Percentiles rank a stretch among this genome's conserved stretches.
Conservation (phyloP, 2,113 vertebrate genomes). For the Brienomyrus longianalis region DNA sequence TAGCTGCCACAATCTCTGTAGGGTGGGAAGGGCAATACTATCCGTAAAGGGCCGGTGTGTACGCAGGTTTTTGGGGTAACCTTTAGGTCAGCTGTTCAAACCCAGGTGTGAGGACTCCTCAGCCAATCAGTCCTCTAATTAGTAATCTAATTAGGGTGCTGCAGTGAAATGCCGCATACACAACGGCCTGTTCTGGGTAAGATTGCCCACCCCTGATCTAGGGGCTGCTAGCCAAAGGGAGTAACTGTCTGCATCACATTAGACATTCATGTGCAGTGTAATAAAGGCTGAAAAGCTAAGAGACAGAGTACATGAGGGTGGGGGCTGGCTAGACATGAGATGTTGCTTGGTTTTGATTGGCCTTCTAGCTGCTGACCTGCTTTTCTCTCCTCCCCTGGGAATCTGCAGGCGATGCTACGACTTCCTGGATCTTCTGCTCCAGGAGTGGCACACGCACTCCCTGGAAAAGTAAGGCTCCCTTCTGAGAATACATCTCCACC, state of each 20-base stretch:
- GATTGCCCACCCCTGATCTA: not conserved
- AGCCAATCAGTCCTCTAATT: too few species aligned
- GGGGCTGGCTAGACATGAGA: not conserved
- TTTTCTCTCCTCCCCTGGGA: not conserved
- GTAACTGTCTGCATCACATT: not conserved
- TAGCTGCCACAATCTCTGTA: not conserved
- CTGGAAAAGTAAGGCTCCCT: slow-evolving; percentile 72
- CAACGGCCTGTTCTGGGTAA: too few species aligned
- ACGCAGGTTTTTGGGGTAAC: too few species aligned
- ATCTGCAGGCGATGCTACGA: slow-evolving; percentile 78
- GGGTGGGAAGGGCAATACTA: too few species aligned
- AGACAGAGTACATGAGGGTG: not conserved
- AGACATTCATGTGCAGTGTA: not conserved
- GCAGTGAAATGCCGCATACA: too few species aligned
- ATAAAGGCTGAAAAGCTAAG: not conserved
- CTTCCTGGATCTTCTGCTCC: slow-evolving; percentile 82
- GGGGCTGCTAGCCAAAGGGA: not conserved
- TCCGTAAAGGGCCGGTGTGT: too few species aligned
- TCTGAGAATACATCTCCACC: not conserved
- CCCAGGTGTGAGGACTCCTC: too few species aligned
- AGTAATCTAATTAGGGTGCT: too few species aligned
- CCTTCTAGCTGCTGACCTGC: not conserved
- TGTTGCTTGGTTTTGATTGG: not conserved
- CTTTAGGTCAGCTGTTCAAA: too few species aligned
- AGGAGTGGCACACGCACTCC: slow-evolving; percentile 82